Percentiles rank a stretch among this genome's conserved stretches.
Conservation (phyloP, 1,140 invertebrate species). For the Tetramorium alpestre region DNA sequence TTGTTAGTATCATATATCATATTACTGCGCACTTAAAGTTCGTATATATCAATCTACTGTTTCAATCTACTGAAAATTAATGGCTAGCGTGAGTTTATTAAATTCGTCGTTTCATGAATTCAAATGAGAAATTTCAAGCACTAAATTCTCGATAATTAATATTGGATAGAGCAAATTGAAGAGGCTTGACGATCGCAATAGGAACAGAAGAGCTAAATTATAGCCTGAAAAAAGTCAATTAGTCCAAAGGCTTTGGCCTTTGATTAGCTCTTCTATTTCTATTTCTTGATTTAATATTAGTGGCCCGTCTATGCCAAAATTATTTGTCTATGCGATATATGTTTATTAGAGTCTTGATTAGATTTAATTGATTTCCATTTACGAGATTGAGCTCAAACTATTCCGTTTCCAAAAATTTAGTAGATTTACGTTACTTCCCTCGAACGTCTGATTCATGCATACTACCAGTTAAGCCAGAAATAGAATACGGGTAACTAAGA, state of each 20-base stretch:
- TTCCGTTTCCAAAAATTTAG: background rate
- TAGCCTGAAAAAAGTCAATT: background rate
- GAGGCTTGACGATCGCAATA: background rate
- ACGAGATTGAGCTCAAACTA: background rate
- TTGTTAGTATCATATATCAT: background rate
- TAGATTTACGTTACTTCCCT: background rate
- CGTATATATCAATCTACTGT: background rate
- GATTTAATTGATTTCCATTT: background rate
- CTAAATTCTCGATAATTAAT: background rate
- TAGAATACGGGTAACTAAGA: conserved; percentile 1
- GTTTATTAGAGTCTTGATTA: background rate
- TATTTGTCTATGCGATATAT: background rate
- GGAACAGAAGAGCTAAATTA: background rate
- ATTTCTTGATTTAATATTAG: background rate
- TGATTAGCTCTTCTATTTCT: background rate
- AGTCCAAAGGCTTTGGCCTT: background rate
- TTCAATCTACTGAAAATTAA: background rate
- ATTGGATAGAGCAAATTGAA: background rate
- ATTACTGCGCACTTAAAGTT: background rate
- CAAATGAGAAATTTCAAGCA: background rate
- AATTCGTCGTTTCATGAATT: background rate
- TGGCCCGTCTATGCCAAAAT: background rate
- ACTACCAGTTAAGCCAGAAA: background rate
- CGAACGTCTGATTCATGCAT: background rate
- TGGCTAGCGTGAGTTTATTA: background rate